Evolutionary conservation across 2,888 invertebrate species (phyloP), one percentile per base, ranked within the genome.

Genomic region (Drosophila rellima): DNA sequence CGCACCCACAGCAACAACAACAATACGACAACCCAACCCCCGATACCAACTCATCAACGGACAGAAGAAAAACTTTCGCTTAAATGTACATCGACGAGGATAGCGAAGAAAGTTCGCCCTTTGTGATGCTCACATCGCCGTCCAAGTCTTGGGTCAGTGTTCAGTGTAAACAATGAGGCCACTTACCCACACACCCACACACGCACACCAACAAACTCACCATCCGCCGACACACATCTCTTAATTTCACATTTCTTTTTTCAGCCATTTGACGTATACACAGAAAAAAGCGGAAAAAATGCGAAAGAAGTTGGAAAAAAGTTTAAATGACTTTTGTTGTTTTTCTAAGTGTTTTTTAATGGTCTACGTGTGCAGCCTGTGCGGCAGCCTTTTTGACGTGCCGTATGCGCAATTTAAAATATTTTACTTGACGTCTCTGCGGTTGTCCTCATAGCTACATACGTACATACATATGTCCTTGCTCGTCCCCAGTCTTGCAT

Each of bases 21-120:
- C 18, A 37, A 18, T 11, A 26, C 31, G 15, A n/a, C 44, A 47
- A 33, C 23, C 65, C 56, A 20, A 44, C 33, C 31, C 20, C 54
- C 51, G 33, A n/a, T 51, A 70, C 13, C 63, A 71, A 71, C 65
- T 74, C 67, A 78, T 69, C 68, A 81, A 65, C 56, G 64, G 60
- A 10, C 55, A 63, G 35, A 31, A 64, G 66, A 20, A 69, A 79
- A 81, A 72, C 79, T 84, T 89, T 89, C 74, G 74, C 78, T 84
- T 88, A 90, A 89, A 94, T 94, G 94, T 92, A 93, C 88, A 84
- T 79, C 91, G 94, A 94, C 90, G 94, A 94, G 80, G 91, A 91
- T 91, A 94, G 94, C 91, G 95, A 95, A 92, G 95, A 95, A 81
- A 95, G 95, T 89, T 94, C 94, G 48, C 93, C 95, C 39, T 95